Conservation (phyloP, 2,113 vertebrate genomes). For the Lamprotornis superbus region DNA sequence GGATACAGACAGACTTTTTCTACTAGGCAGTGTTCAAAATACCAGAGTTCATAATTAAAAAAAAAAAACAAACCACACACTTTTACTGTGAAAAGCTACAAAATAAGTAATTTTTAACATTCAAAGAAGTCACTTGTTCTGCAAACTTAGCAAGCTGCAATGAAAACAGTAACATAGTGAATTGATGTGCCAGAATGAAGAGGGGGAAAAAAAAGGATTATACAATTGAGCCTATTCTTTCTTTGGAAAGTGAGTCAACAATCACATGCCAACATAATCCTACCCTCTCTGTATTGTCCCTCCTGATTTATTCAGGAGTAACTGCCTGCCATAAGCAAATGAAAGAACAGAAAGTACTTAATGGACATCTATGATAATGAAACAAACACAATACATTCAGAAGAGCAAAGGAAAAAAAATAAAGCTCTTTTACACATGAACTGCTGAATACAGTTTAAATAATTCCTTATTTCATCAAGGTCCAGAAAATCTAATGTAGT, state of each 20-base stretch:
- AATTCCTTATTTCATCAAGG: not conserved
- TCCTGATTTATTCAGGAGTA: constrained; percentile 58
- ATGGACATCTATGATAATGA: constrained; percentile 28
- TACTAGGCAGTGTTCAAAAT: not conserved
- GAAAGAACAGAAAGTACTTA: constrained; percentile 30
- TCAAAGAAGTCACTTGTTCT: constrained; percentile 21
- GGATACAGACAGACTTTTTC: not conserved
- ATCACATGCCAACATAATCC: constrained; percentile 38
- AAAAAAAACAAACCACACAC: not conserved
- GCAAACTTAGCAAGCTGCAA: constrained; percentile 24
- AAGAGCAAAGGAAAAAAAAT: not conserved
- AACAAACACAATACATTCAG: not conserved
- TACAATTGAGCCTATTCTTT: constrained; percentile 49
- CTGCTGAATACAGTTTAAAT: not conserved
- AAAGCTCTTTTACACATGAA: not conserved
- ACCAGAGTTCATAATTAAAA: not conserved
- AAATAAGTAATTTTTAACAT: not conserved
- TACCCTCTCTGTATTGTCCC: constrained; percentile 10
- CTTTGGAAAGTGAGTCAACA: constrained; percentile 36
- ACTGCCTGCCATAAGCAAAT: constrained; percentile 20
- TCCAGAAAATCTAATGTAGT: not conserved
- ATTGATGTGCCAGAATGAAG: not conserved
- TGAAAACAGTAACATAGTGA: constrained; percentile 35
- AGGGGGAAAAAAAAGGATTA: not conserved
- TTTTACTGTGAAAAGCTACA: not conserved